A percentile compares a stretch with the other conserved stretches of the same genome.
These are phyloP conservation scores for Ptilorrhoa leucosticta DNA, from an alignment of 2,113 vertebrate species.

Conservation along the genomic window DNA sequence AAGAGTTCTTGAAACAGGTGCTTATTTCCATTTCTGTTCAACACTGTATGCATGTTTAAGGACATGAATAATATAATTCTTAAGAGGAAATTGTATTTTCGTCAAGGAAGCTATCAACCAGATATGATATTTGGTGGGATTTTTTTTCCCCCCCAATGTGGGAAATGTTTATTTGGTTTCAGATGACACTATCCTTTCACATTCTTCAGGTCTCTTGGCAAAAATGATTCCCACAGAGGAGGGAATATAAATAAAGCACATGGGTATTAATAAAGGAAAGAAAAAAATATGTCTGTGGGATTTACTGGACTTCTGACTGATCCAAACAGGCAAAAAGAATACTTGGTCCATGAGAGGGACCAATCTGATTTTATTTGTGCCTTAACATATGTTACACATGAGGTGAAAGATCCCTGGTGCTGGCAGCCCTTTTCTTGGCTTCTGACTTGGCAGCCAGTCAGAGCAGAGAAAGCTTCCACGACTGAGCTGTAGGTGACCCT, in stretches of 20 bases:
- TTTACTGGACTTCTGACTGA: neutral
- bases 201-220: neutral
- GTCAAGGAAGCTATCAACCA: neutral
- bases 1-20: neutral
- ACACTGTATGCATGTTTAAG: neutral
- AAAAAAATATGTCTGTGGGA: neutral
- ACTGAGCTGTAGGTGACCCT: too few species aligned
- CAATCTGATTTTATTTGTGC: too few species aligned
- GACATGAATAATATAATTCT: neutral
- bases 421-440: too few species aligned
- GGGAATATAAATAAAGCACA: neutral
- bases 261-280: neutral
- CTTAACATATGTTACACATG: too few species aligned
- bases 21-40: neutral
- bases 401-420: too few species aligned
- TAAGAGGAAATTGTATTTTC: neutral
- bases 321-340: neutral
- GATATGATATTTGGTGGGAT: neutral
- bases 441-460: too few species aligned
- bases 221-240: neutral
- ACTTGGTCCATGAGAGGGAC: too few species aligned
- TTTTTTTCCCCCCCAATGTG: neutral
- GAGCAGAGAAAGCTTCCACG: too few species aligned
- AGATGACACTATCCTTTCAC: neutral
- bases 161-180: neutral